Base-by-base conservation (phyloP, 2,888 invertebrate genomes). In the Malacosoma neustria region DNA sequence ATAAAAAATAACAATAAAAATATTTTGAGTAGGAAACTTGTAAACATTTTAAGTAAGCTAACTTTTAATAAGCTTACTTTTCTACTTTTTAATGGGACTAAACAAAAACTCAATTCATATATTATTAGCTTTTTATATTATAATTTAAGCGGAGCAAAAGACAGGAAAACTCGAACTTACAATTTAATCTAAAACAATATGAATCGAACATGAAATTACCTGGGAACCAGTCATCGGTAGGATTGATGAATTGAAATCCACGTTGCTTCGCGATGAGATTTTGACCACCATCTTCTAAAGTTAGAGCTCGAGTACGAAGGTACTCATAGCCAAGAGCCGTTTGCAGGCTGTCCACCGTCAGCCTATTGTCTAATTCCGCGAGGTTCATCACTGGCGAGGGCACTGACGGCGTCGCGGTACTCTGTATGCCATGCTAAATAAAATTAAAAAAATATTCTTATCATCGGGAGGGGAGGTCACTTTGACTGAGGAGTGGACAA, bases 141-240 rank as follows among this genome's bases (percentile, higher is more conserved):
- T n/a, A n/a, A n/a, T n/a, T n/a, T n/a, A n/a, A n/a, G n/a, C n/a
- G n/a, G n/a, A n/a, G n/a, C n/a, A n/a, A n/a, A n/a, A n/a, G n/a
- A n/a, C n/a, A n/a, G n/a, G n/a, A n/a, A n/a, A n/a, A n/a, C n/a
- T n/a, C n/a, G n/a, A n/a, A n/a, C n/a, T n/a, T n/a, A n/a, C n/a
- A n/a, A n/a, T n/a, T n/a, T n/a, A n/a, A n/a, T n/a, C n/a, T n/a
- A n/a, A n/a, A n/a, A n/a, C n/a, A n/a, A n/a, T n/a, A n/a, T n/a
- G n/a, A n/a, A n/a, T n/a, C n/a, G n/a, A n/a, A n/a, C n/a, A n/a
- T n/a, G n/a, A n/a, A n/a, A 11, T 63, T 67, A 91, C 93, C 95
- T 67, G 94, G 94, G 70, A 95, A 96, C 93, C 94, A 95, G 48
- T 92, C 90, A 52, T 96, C 93, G 1, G 93, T 93, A 1, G 96